phyloP scores from a whole-genome alignment of 2,888 invertebrate species.

The Caenorhabditis parvicauda region DNA sequence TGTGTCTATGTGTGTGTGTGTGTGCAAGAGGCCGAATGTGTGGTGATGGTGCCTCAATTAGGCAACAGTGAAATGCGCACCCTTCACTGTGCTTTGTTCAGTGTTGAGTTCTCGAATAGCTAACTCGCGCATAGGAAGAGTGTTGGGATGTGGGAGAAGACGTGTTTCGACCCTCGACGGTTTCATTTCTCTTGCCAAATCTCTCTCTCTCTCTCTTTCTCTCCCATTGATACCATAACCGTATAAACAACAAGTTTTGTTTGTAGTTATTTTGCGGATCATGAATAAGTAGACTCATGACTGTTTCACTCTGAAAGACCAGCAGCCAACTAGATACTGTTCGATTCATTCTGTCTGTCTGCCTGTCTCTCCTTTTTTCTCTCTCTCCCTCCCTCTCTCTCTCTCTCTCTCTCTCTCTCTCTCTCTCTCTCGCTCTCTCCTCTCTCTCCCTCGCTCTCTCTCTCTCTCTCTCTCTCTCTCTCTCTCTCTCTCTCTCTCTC shows the following conservation, averaged over 20 bases:
- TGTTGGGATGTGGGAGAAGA: no score
- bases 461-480: slow-evolving; percentile 1
- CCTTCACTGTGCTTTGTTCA: no score
- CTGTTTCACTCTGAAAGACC: no score
- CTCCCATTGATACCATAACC: not conserved
- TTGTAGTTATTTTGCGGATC: no score
- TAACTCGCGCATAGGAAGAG: no score
- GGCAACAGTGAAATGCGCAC: no score
- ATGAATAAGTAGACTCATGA: no score
- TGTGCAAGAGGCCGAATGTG: no score
- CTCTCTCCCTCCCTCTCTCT: not conserved
- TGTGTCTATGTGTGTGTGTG: no score
- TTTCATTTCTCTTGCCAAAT: not conserved
- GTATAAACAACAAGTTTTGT: not conserved
- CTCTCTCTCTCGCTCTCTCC: not conserved
- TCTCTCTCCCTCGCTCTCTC: slow-evolving; percentile 2
- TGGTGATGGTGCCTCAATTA: no score
- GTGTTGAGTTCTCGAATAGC: no score
- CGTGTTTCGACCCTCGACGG: no score
- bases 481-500: not conserved
- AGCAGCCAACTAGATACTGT: not conserved
- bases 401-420: slow-evolving; percentile 6
- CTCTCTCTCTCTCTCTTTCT: not conserved
- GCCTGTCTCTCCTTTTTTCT: not conserved
- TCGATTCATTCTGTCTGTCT: not conserved